Conservation (phyloP, 2,888 invertebrate species). For the Synanthedon tipuliformis region DNA sequence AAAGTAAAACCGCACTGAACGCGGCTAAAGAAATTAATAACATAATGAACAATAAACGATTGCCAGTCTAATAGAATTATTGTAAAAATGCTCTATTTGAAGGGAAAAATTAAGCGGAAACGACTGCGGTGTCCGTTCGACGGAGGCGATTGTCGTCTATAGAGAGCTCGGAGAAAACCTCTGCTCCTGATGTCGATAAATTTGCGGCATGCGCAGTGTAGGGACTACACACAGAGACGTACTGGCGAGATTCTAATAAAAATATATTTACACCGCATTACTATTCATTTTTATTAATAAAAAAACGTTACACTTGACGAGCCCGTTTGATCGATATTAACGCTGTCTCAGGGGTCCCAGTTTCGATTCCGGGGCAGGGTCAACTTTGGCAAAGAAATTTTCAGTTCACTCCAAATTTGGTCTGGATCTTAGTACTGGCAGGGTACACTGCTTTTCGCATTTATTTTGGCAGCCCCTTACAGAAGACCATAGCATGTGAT, state of each 20-base stretch:
- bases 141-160: conserved; percentile 47
- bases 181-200: conserved; percentile 57
- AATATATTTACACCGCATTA: neutral
- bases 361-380: too few species aligned
- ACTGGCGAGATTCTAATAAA: conserved; percentile 10
- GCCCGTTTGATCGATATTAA: too few species aligned
- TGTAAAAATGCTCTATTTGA: conserved; percentile 1
- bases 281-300: too few species aligned
- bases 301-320: too few species aligned
- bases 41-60: conserved; percentile 27
- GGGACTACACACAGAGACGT: conserved; percentile 32
- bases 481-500: too few species aligned
- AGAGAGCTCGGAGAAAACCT: conserved; percentile 38
- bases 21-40: conserved; percentile 53
- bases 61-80: conserved; percentile 2
- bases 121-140: conserved; percentile 42
- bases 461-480: too few species aligned
- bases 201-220: conserved; percentile 63
- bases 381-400: too few species aligned
- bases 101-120: conserved; percentile 19
- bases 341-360: too few species aligned
- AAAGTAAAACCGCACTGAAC: conserved; percentile 50
- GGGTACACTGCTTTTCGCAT: too few species aligned
- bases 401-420: too few species aligned
- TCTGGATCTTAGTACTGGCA: too few species aligned